A percentile compares a stretch with the other conserved stretches of the same genome.
phyloP scores from a whole-genome alignment of 2,888 invertebrate genomes.

The Drosophila incognita region DNA sequence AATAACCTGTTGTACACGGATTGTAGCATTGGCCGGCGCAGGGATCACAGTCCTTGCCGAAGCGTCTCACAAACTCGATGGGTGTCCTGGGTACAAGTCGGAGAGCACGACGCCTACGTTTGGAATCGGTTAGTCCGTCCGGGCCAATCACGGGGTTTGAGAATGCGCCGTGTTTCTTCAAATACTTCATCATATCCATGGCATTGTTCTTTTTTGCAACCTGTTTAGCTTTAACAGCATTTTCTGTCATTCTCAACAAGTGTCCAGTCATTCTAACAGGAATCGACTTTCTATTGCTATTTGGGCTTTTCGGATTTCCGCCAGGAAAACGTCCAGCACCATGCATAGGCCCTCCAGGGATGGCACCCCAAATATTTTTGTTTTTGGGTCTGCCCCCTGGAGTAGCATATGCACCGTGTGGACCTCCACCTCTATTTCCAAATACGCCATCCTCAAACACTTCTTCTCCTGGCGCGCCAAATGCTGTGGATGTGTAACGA shows the following conservation, averaged over 20 bases:
- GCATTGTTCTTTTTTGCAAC: not conserved
- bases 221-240: not conserved
- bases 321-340: slow-evolving; percentile 13
- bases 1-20: not conserved
- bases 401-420: slow-evolving; percentile 20
- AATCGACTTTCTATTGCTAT: not conserved
- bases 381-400: not conserved
- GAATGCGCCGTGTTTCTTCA: not conserved
- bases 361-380: slow-evolving; percentile 1
- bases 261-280: slow-evolving; percentile 9
- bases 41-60: slow-evolving; percentile 53
- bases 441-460: slow-evolving; percentile 61
- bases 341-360: slow-evolving; percentile 12
- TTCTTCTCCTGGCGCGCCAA: slow-evolving; percentile 40
- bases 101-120: slow-evolving; percentile 48
- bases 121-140: slow-evolving; percentile 45
- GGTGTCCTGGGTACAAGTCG: slow-evolving; percentile 49
- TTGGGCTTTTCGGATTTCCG: not conserved
- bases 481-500: slow-evolving; percentile 50
- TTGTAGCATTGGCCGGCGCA: slow-evolving; percentile 15
- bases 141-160: slow-evolving; percentile 21
- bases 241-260: not conserved
- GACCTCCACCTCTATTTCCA: slow-evolving; percentile 52
- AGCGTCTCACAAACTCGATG: slow-evolving; percentile 57
- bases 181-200: slow-evolving; percentile 1